Evolutionary conservation across 2,888 invertebrate species (phyloP).

Genomic region (Griposia aprilina): DNA sequence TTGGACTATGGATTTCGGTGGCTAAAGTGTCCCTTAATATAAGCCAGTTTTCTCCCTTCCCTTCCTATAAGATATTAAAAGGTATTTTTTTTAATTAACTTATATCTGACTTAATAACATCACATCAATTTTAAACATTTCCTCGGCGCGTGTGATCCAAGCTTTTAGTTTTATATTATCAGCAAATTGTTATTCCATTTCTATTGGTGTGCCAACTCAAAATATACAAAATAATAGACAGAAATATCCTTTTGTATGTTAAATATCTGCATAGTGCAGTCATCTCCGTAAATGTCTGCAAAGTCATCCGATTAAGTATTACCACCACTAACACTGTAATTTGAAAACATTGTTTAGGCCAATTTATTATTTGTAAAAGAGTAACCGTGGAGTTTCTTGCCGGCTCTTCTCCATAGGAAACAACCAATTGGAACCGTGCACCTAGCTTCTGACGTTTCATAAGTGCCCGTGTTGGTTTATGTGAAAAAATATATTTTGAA

Average conservation of each 20-base stretch:
- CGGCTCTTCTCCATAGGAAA: neutral
- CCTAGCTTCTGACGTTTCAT: neutral
- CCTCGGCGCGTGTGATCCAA: neutral
- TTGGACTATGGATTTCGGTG: no score
- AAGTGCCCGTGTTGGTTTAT: neutral
- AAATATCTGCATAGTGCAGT: neutral
- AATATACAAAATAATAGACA: neutral
- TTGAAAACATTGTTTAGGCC: neutral
- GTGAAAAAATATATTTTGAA: neutral
- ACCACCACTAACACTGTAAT: neutral
- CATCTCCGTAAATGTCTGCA: neutral
- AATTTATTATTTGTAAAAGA: neutral
- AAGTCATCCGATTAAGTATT: neutral
- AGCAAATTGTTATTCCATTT: neutral
- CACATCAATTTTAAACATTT: neutral
- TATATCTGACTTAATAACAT: neutral
- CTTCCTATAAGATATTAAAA: no score
- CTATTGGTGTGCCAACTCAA: neutral
- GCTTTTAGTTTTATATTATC: neutral
- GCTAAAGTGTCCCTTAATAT: no score
- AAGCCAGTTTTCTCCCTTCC: no score
- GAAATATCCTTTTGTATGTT: neutral
- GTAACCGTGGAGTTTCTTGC: neutral
- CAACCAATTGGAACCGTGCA: neutral
- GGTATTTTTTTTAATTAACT: neutral